Conservation (phyloP, 2,797 vertebrate species). For the Nothura maculosa region DNA sequence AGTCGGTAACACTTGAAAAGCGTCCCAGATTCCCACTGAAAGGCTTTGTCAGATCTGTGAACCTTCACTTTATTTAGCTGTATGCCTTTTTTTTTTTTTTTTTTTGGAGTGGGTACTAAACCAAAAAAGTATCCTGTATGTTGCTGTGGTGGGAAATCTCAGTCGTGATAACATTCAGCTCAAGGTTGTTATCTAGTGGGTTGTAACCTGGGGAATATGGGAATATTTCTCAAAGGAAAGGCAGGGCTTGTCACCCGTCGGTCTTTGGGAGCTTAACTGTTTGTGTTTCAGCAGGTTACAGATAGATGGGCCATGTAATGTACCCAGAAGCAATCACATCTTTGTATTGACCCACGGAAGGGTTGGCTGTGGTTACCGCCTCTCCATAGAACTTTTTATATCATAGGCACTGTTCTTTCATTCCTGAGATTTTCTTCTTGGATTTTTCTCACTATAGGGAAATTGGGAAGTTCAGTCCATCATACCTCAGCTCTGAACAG, state of each 20-base stretch:
- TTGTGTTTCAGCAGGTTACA: not conserved
- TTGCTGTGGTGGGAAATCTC: constrained; percentile 58
- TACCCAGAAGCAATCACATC: not conserved
- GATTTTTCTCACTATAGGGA: not conserved
- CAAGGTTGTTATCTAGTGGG: constrained; percentile 59
- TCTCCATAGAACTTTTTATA: not conserved
- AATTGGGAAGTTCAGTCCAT: not conserved
- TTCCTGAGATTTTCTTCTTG: rapidly evolving
- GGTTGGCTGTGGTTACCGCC: not conserved
- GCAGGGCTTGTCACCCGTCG: constrained; percentile 13
- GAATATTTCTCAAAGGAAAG: constrained; percentile 63
- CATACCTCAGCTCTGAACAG: not conserved
- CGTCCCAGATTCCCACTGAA: constrained; percentile 81
- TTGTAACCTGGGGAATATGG: constrained; percentile 64
- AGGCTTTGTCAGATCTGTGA: constrained; percentile 76
- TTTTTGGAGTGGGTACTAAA: not conserved
- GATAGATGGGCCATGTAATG: not conserved
- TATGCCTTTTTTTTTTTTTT: not conserved
- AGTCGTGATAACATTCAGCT: constrained; percentile 57
- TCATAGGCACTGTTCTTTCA: not conserved
- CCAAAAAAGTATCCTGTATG: constrained; percentile 66
- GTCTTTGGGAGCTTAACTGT: constrained; percentile 14
- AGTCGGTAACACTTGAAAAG: constrained; percentile 78
- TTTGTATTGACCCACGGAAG: not conserved
- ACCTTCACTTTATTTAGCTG: constrained; percentile 74